Conservation (phyloP, 2,113 vertebrate species). For the Nesospiza acunhae region DNA sequence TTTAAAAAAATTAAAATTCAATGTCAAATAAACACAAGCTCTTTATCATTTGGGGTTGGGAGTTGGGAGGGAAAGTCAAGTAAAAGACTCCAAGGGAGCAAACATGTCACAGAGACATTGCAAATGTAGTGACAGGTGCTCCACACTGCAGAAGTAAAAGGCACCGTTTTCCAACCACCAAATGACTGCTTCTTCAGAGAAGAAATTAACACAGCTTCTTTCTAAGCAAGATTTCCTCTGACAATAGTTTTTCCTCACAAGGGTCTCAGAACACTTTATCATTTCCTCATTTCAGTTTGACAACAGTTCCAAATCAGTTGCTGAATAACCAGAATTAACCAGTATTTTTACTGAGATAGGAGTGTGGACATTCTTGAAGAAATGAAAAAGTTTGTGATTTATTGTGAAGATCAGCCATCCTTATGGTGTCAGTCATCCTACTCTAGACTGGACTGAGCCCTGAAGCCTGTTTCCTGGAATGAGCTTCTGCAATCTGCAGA, state of each 20-base stretch:
- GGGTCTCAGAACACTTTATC: background rate
- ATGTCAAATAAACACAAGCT: background rate
- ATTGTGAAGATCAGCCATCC: background rate
- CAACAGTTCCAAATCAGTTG: background rate
- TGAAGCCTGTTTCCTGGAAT: background rate
- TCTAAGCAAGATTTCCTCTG: rapidly evolving
- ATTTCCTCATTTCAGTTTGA: background rate
- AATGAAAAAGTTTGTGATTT: background rate
- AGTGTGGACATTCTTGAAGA: background rate
- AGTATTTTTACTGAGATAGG: background rate
- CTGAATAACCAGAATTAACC: background rate
- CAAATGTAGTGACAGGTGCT: background rate
- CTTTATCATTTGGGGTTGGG: background rate
- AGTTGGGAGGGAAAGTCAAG: background rate
- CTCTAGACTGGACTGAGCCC: background rate
- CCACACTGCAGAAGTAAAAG: background rate
- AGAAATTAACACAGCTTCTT: background rate
- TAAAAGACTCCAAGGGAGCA: background rate
- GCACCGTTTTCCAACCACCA: background rate
- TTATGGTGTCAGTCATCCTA: background rate
- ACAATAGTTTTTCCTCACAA: background rate
- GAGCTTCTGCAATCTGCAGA: background rate
- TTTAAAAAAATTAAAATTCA: background rate
- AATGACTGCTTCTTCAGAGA: background rate
- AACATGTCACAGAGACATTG: background rate